A percentile compares a stretch with the other conserved stretches of the same genome.
phyloP scores from a whole-genome alignment of 2,888 invertebrate genomes.

The Athalia circularis region DNA sequence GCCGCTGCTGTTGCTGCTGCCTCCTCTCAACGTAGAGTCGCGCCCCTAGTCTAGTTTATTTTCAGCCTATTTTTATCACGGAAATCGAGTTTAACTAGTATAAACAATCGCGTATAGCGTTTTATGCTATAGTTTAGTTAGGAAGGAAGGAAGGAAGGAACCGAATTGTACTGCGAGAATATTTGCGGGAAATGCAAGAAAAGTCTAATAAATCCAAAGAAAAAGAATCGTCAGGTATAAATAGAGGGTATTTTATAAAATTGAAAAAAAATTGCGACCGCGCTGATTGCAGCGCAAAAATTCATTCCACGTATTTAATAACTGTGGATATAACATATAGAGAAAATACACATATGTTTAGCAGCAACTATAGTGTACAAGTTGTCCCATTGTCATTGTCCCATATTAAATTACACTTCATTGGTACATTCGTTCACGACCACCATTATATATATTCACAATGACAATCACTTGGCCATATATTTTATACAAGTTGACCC shows the following conservation, averaged over 20 bases:
- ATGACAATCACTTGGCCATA: too few relatives aligned
- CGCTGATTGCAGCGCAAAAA: too few relatives aligned
- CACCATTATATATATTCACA: too few relatives aligned
- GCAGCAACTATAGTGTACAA: background rate
- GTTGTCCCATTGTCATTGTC: background rate
- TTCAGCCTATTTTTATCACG: constrained; percentile 32
- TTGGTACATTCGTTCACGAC: background rate
- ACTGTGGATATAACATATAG: background rate
- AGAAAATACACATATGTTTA: background rate
- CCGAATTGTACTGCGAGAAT: too few relatives aligned
- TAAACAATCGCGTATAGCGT: background rate
- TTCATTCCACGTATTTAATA: background rate
- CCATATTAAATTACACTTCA: constrained; percentile 16
- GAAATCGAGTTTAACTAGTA: constrained; percentile 38
- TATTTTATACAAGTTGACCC: constrained; percentile 16
- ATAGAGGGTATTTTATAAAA: too few relatives aligned
- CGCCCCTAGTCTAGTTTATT: constrained; percentile 10
- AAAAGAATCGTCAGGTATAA: too few relatives aligned
- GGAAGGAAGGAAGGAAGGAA: too few relatives aligned
- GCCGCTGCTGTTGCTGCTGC: too few relatives aligned
- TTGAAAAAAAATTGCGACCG: background rate
- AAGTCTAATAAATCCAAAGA: background rate
- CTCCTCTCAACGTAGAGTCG: background rate
- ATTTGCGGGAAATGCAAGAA: background rate
- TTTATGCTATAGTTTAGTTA: too few relatives aligned